A percentile compares a stretch with the other conserved stretches of the same genome.
These are phyloP conservation scores for Ormyrus nitidulus DNA, from an alignment of 2,888 invertebrate genomes.

Conservation along the genomic window DNA sequence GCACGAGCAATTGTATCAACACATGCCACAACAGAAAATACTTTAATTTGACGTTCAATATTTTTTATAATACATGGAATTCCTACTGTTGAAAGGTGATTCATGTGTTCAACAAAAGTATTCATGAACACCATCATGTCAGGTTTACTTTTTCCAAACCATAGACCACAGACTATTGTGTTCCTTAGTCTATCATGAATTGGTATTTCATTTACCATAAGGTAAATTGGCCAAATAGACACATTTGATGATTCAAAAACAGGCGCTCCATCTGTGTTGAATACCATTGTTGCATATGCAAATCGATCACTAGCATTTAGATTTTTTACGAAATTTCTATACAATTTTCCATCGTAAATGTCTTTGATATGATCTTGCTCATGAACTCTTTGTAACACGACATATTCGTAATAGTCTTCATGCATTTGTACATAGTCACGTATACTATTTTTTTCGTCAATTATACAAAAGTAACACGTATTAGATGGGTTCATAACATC, in stretches of 20 bases:
- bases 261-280: too few relatives aligned
- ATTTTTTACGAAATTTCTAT: conserved; percentile 22
- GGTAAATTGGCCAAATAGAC: conserved; percentile 32
- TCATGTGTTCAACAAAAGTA: conserved; percentile 29
- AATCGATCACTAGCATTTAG: background rate
- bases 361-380: conserved; percentile 24
- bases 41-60: conserved; percentile 30
- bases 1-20: too few relatives aligned
- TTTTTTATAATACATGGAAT: conserved; percentile 36
- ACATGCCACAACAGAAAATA: conserved; percentile 34
- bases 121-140: conserved; percentile 41
- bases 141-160: conserved; percentile 50
- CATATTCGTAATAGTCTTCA: background rate
- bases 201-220: conserved; percentile 55
- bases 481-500: background rate
- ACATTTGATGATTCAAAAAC: background rate
- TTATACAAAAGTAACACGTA: background rate
- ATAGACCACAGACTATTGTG: conserved; percentile 49
- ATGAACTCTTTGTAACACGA: background rate
- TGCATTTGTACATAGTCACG: background rate
- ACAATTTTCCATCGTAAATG: conserved; percentile 32
- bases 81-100: conserved; percentile 19
- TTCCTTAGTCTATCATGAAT: conserved; percentile 40
- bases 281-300: conserved; percentile 2
- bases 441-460: background rate